These are phyloP conservation scores for Stenurella melanura DNA, from an alignment of 2,888 invertebrate genomes.

Conservation along the genomic window DNA sequence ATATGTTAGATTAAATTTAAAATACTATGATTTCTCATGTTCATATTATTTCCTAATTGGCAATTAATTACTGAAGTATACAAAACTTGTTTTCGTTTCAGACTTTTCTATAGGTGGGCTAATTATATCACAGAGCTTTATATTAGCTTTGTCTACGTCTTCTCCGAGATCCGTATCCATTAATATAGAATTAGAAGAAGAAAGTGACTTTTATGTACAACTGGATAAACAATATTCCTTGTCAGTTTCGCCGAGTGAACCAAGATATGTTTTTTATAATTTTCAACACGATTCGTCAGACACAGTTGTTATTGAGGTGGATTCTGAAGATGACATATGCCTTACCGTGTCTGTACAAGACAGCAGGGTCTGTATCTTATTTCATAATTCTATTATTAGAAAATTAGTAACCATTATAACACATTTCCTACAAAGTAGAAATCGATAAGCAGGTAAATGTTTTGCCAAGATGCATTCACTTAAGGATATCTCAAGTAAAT, in stretches of 20 bases:
- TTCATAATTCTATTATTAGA: conserved; percentile 11
- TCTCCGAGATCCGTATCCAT: conserved; percentile 77
- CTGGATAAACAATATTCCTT: conserved; percentile 72
- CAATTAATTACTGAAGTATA: too few species aligned
- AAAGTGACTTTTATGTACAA: conserved; percentile 77
- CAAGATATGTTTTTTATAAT: conserved; percentile 78
- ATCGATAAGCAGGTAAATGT: too few species aligned
- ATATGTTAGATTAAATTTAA: neutral
- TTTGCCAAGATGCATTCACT: too few species aligned
- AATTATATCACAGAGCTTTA: conserved; percentile 62
- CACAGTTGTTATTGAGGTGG: conserved; percentile 78
- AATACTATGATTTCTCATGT: too few species aligned
- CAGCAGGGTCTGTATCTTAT: conserved; percentile 76
- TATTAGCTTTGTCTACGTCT: conserved; percentile 74
- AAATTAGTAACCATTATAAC: neutral
- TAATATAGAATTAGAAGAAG: conserved; percentile 77
- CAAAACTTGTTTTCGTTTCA: conserved; percentile 32
- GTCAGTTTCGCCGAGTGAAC: conserved; percentile 74
- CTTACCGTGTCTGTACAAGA: conserved; percentile 88
- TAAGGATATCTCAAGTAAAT: too few species aligned
- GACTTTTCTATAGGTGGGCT: conserved; percentile 51
- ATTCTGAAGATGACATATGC: conserved; percentile 81
- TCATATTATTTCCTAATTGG: too few species aligned
- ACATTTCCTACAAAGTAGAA: neutral
- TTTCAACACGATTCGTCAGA: conserved; percentile 71